Evolutionary conservation across 1,140 invertebrate species (phyloP).

Genomic region (Eulimnadia texana): DNA sequence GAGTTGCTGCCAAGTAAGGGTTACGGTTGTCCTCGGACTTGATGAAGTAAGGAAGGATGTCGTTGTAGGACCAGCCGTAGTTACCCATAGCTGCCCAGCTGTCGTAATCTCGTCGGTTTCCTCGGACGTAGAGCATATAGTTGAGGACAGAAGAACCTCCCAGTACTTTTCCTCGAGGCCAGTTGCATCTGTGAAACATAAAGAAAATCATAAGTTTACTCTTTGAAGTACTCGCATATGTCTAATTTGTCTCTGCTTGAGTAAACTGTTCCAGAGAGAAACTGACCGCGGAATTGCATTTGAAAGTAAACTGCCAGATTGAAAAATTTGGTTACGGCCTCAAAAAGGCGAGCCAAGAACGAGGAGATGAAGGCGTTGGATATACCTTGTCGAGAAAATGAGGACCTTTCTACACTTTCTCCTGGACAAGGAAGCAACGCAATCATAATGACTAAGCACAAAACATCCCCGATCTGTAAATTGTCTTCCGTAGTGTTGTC

Average conservation of each 20-base stretch:
- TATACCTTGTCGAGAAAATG: no score
- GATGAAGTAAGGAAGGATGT: constrained; percentile 78
- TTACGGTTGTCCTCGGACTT: constrained; percentile 82
- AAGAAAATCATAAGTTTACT: background rate
- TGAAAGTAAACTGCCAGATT: background rate
- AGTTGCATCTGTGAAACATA: constrained; percentile 48
- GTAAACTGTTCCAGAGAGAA: background rate
- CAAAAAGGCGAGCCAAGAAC: no score
- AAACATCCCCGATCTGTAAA: no score
- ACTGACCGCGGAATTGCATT: background rate
- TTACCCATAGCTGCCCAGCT: constrained; percentile 82
- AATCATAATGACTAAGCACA: no score
- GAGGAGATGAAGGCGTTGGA: no score
- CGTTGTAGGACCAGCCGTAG: constrained; percentile 76
- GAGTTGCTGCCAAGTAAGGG: constrained; percentile 56
- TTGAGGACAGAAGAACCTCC: constrained; percentile 79
- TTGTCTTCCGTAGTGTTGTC: no score
- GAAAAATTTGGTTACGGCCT: no score
- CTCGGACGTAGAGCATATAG: constrained; percentile 92
- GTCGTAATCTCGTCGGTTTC: constrained; percentile 86
- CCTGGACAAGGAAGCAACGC: no score
- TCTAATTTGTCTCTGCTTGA: background rate
- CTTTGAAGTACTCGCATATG: background rate
- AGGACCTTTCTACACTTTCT: no score
- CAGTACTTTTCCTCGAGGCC: constrained; percentile 65